Base-by-base conservation (phyloP, 2,888 invertebrate genomes). In the Coelogynopora nodosa region DNA sequence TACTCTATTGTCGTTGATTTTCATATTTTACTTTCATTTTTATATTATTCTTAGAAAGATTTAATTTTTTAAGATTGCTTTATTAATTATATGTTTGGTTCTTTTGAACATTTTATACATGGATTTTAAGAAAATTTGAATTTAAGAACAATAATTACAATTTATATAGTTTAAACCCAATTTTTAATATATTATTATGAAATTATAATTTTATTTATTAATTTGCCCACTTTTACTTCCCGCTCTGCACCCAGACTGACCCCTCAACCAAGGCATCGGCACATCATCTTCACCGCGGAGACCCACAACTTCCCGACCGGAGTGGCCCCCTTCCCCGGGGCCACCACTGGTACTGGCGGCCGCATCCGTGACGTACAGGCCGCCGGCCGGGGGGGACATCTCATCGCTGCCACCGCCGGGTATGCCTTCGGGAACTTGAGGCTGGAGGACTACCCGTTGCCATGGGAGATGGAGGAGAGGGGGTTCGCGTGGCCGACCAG, bases 311-410 rank as follows among this genome's bases (percentile, higher is more conserved):
- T 98, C 94, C 92, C 91, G n/a, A 10, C 87, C 92, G 93, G 97
- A 0, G 97, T 98, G 10, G 97, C 97, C 0, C 98, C 98, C 0
- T 98, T 98, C 90, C 97, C 97, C 92, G 98, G 98, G 0, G 98
- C 98, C 0, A 97, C 98, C 0, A 98, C 98, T 0, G 98, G 98
- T 29, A 97, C 98, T 0, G 98, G 98, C 0, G 98, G 98, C 0
- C 94, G 98, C 74, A 95, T 98, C 87, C 93, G 98, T 88, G 98
- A 99, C 92, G 96, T 98, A 0, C 97, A 98, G 92, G 95, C 95
- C 18, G 96, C 98, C 0, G 98, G 98, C 0, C 93, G 97, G 88
- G 98, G 98, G 1, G 97, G 97, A 0, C 94, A 96, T 90, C 96
- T 96, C 0, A 95, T 97, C 88, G 98, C 97, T 30, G 98, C 97